These are phyloP conservation scores for Papilio glaucus DNA, from an alignment of 1,140 invertebrate species.

Conservation along the genomic window DNA sequence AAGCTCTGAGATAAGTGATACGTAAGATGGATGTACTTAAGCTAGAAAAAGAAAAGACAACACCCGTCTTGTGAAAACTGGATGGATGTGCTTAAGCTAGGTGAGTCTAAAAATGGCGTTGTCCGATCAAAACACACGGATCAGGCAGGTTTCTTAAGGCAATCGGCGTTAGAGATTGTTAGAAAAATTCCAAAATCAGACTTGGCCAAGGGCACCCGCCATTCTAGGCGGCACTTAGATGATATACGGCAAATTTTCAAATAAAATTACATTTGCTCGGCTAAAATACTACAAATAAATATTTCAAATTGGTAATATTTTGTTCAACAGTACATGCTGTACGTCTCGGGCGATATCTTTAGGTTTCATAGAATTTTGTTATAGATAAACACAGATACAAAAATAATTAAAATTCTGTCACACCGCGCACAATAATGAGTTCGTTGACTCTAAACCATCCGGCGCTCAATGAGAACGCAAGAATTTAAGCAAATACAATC, in stretches of 20 bases:
- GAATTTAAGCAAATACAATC: constrained; percentile 57
- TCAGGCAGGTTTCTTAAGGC: neutral
- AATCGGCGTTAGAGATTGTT: constrained; percentile 3
- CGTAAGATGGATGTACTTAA: constrained; percentile 10
- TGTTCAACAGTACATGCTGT: neutral
- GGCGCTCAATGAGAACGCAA: constrained; percentile 55
- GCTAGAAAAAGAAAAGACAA: neutral
- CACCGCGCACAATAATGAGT: constrained; percentile 57
- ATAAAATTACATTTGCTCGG: neutral
- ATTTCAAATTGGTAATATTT: neutral
- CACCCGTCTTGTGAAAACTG: neutral
- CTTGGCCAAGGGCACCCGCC: neutral
- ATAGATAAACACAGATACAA: constrained; percentile 53
- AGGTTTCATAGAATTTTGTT: constrained; percentile 35
- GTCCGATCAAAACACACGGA: neutral
- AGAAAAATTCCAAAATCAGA: constrained; percentile 7
- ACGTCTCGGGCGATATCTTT: constrained; percentile 24
- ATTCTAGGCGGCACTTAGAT: neutral
- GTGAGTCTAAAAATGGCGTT: neutral
- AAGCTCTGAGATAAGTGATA: neutral
- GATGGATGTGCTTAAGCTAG: no score
- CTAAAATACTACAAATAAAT: neutral
- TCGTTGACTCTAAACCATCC: constrained; percentile 54
- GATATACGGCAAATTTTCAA: neutral
- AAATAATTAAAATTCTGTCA: constrained; percentile 63